Evolutionary conservation across 2,113 vertebrate genomes (phyloP).

Genomic region (Atrichornis clamosus): DNA sequence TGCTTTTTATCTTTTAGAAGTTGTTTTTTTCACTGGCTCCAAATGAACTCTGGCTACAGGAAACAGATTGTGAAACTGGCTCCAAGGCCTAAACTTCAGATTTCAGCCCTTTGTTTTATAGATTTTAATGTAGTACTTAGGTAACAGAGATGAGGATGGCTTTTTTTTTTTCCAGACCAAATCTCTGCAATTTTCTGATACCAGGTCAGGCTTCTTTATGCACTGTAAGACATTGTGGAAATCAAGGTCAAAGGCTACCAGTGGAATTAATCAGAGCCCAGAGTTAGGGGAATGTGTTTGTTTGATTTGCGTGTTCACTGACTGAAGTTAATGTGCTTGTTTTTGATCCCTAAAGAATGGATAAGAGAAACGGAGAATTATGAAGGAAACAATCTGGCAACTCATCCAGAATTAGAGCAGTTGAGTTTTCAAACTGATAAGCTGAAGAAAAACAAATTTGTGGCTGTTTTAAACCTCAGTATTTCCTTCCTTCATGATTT

Average conservation of each 20-base stretch:
- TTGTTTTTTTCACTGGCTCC: slow-evolving; percentile 63
- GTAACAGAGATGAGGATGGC: slow-evolving; percentile 29
- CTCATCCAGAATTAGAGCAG: slow-evolving; percentile 32
- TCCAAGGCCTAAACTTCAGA: slow-evolving; percentile 49
- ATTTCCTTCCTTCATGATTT: slow-evolving; percentile 60
- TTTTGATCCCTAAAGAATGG: slow-evolving; percentile 50
- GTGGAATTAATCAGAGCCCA: slow-evolving; percentile 31
- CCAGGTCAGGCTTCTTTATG: not conserved
- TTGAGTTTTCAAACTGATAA: slow-evolving; percentile 45
- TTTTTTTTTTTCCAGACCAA: slow-evolving; percentile 50
- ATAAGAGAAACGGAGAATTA: slow-evolving; percentile 45
- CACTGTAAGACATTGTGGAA: slow-evolving; percentile 44
- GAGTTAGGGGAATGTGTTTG: slow-evolving; percentile 23
- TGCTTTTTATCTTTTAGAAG: slow-evolving; percentile 60
- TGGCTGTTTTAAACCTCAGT: slow-evolving; percentile 40
- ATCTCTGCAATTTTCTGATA: slow-evolving; percentile 49
- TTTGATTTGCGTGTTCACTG: slow-evolving; percentile 3
- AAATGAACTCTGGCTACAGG: slow-evolving; percentile 61
- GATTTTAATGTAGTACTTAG: slow-evolving; percentile 12
- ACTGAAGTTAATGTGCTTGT: slow-evolving; percentile 27
- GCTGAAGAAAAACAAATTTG: slow-evolving; percentile 48
- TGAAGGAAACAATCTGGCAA: slow-evolving; percentile 59
- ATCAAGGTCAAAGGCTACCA: slow-evolving; percentile 51
- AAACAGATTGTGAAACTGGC: slow-evolving; percentile 67
- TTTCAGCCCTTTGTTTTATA: slow-evolving; percentile 59